phyloP scores from a whole-genome alignment of 2,113 vertebrate species.

The Phalacrocorax carbo region DNA sequence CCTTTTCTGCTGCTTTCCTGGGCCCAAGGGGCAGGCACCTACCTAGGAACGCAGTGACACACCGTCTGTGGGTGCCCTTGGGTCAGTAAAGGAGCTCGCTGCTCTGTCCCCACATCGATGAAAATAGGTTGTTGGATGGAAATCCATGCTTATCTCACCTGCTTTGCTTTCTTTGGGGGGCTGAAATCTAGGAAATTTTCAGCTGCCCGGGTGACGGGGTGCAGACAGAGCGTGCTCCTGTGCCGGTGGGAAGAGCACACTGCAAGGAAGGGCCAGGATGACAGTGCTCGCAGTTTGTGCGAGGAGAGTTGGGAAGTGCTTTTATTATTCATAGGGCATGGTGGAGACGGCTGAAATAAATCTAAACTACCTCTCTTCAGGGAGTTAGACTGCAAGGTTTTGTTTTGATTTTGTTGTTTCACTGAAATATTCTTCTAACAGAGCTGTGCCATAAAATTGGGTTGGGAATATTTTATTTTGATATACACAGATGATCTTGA shows the following conservation, averaged over 20 bases:
- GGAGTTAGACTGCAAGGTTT: not conserved
- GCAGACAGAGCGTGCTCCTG: not conserved
- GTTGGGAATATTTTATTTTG: not conserved
- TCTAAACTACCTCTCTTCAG: not conserved
- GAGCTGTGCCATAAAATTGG: not conserved
- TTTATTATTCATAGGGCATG: accelerated
- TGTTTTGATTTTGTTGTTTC: not conserved
- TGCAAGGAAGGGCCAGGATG: not conserved
- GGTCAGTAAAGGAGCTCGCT: accelerated
- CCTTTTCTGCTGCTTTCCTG: not conserved
- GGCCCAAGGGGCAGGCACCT: not conserved
- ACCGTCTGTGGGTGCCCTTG: accelerated
- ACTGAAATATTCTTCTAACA: not conserved
- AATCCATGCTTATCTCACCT: accelerated
- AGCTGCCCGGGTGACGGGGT: accelerated
- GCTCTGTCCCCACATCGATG: not conserved
- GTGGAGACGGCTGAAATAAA: not conserved
- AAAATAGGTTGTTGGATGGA: not conserved
- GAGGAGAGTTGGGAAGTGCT: not conserved
- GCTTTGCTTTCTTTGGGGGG: not conserved
- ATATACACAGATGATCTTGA: not conserved
- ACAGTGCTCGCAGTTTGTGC: not conserved
- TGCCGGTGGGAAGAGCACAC: not conserved
- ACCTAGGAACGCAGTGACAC: accelerated
- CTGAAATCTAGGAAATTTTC: not conserved